Evolutionary conservation across 30 jellyfish, hydroid and myxozoan species (phyloP).

Genomic region (Phacellophora camtschatica): DNA sequence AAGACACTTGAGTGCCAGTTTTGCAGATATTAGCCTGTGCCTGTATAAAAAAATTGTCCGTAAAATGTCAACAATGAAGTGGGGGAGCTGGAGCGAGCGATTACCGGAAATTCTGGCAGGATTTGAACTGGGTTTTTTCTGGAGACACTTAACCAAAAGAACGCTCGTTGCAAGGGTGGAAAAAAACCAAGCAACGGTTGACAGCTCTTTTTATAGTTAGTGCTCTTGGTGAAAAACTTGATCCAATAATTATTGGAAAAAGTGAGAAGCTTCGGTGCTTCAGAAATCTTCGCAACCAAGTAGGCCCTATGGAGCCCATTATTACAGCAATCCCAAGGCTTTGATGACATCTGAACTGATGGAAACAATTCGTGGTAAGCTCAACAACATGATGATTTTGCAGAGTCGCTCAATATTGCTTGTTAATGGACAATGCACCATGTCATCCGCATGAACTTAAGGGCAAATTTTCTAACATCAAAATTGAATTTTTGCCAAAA

Average conservation of each 20-base stretch:
- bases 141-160: conserved; percentile 1
- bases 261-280: conserved; percentile 52
- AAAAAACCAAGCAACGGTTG: conserved; percentile 41
- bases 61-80: conserved; percentile 19
- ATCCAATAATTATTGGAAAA: conserved; percentile 17
- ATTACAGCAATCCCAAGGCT: conserved; percentile 47
- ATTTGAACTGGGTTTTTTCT: conserved; percentile 33
- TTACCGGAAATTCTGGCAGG: conserved; percentile 17
- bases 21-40: too few species aligned
- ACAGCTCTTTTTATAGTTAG: conserved; percentile 25
- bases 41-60: too few species aligned
- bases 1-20: too few species aligned
- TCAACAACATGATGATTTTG: conserved; percentile 6
- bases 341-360: conserved; percentile 56
- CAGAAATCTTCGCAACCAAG: conserved; percentile 6
- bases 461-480: conserved; percentile 26
- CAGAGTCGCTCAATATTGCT: conserved; percentile 6
- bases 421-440: conserved; percentile 40
- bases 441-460: conserved; percentile 33
- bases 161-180: conserved; percentile 14
- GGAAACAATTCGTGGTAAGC: conserved; percentile 16
- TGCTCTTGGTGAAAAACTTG: conserved; percentile 45
- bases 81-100: conserved; percentile 47
- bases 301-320: conserved; percentile 19
- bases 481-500: conserved; percentile 34